These are phyloP conservation scores for Melanotaenia pygmaea DNA, from an alignment of 2,797 vertebrate species.

Conservation along the genomic window DNA sequence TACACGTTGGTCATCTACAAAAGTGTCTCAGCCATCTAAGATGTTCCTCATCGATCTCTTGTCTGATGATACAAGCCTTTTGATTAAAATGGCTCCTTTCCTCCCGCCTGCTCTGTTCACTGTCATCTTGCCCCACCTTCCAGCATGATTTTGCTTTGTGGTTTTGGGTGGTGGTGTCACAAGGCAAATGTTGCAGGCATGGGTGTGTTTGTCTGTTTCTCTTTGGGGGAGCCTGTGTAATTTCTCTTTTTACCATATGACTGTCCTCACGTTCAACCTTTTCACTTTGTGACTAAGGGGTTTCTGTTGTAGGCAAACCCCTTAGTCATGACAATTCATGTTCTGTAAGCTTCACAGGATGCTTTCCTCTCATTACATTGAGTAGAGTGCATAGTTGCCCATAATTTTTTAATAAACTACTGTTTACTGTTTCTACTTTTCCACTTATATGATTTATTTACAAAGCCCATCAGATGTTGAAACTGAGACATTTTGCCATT, in stretches of 20 bases:
- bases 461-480: not conserved
- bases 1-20: not conserved
- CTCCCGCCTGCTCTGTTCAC: not conserved
- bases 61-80: conserved; percentile 10
- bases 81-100: conserved; percentile 9
- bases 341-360: not conserved
- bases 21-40: not conserved
- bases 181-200: conserved; percentile 60
- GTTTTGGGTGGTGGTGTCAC: conserved; percentile 73
- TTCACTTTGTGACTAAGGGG: conserved; percentile 61
- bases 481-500: not conserved
- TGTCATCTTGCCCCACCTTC: conserved; percentile 51
- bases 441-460: not conserved
- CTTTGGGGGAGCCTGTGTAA: conserved; percentile 57
- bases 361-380: not conserved
- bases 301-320: conserved; percentile 51
- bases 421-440: not conserved
- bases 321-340: not conserved
- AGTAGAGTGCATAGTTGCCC: not conserved
- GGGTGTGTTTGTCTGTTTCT: conserved; percentile 65
- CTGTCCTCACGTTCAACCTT: conserved; percentile 54
- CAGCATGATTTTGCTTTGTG: conserved; percentile 42
- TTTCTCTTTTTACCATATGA: conserved; percentile 78
- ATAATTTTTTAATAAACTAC: not conserved
- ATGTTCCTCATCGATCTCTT: not conserved